A percentile compares a stretch with the other conserved stretches of the same genome.
These are phyloP conservation scores for Calameuta pallipes DNA, from an alignment of 2,888 invertebrate genomes.

Conservation along the genomic window DNA sequence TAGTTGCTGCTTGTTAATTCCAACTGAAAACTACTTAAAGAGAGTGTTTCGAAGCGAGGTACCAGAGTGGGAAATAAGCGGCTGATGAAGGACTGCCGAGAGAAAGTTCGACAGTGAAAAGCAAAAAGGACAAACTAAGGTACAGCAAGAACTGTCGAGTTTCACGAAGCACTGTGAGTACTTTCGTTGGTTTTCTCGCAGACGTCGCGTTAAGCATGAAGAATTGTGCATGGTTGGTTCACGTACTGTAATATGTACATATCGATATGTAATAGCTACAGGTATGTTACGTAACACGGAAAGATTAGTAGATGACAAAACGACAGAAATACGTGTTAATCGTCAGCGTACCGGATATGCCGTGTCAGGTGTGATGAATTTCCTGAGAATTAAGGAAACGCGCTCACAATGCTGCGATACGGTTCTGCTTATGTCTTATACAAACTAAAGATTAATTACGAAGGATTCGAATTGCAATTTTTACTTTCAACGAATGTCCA, in stretches of 20 bases:
- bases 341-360: too few relatives aligned
- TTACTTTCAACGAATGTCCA: too few relatives aligned
- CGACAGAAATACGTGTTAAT: neutral
- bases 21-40: slow-evolving; percentile 2
- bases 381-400: neutral
- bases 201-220: neutral
- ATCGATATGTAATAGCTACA: neutral
- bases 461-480: neutral
- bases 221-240: neutral
- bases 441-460: neutral
- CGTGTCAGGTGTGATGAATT: too few relatives aligned
- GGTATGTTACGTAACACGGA: neutral
- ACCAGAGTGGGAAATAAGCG: slow-evolving; percentile 1
- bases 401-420: neutral
- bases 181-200: slow-evolving; percentile 3
- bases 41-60: neutral
- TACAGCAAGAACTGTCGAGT: neutral
- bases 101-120: slow-evolving; percentile 5
- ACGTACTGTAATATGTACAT: neutral
- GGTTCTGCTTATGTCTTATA: neutral
- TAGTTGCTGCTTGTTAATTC: slow-evolving; percentile 8
- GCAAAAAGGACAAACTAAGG: neutral
- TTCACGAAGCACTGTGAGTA: neutral
- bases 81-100: neutral
- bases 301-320: neutral